Conservation (phyloP, 2,797 vertebrate genomes). For the Tiaroga cobitis region DNA sequence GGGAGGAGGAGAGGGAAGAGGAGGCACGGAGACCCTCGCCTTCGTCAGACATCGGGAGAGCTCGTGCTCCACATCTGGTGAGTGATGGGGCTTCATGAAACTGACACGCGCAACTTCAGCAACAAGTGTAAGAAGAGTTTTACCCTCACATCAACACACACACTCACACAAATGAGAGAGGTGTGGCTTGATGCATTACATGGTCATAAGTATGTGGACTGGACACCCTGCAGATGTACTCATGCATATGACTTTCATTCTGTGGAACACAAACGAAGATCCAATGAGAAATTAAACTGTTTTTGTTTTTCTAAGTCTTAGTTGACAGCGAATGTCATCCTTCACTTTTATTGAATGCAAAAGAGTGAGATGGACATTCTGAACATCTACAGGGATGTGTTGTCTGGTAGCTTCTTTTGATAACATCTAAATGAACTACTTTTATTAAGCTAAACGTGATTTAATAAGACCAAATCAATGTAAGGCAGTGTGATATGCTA, state of each 20-base stretch:
- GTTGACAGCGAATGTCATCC: not conserved
- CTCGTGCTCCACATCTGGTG: constrained; percentile 55
- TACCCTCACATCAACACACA: not conserved
- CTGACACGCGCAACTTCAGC: constrained; percentile 42
- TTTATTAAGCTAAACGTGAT: not conserved
- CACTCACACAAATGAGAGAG: not conserved
- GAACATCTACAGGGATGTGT: not conserved
- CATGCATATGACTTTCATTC: not conserved
- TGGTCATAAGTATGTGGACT: not conserved
- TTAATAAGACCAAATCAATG: too few relatives aligned
- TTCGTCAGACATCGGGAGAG: constrained; percentile 75
- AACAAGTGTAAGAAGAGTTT: constrained; percentile 62
- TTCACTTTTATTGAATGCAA: not conserved
- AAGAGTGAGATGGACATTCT: not conserved
- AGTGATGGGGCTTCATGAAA: constrained; percentile 33
- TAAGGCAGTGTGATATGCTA: not conserved
- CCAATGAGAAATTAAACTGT: not conserved
- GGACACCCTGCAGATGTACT: not conserved
- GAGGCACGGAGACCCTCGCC: constrained; percentile 66
- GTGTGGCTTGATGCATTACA: not conserved
- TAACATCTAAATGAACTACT: not conserved
- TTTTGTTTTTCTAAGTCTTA: too few relatives aligned
- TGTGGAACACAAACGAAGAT: not conserved
- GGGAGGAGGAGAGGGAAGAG: constrained; percentile 69
- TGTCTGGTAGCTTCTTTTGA: too few relatives aligned